These are phyloP conservation scores for Bombus huntii DNA, from an alignment of 1,140 invertebrate species.

Conservation along the genomic window DNA sequence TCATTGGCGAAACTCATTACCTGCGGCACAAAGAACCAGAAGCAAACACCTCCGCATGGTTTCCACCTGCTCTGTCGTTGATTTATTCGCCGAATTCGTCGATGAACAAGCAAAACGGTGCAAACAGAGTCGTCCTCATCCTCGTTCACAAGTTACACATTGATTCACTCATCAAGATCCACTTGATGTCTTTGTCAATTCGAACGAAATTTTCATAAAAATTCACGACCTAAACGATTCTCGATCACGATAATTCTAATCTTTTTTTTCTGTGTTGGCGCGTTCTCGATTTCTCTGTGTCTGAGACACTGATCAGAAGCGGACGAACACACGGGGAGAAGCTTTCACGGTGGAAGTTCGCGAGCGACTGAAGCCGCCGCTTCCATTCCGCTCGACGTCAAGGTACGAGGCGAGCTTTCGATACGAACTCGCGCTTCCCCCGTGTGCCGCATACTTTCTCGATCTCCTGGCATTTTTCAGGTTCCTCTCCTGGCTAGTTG, in stretches of 20 bases:
- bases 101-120: constrained; percentile 12
- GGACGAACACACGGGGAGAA: constrained; percentile 35
- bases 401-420: constrained; percentile 63
- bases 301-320: neutral
- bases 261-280: neutral
- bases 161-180: constrained; percentile 3
- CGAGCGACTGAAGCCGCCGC: constrained; percentile 75
- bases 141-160: constrained; percentile 42
- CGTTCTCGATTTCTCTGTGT: neutral
- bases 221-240: neutral
- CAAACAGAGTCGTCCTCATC: constrained; percentile 59
- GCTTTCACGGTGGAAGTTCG: constrained; percentile 73
- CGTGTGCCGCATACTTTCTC: constrained; percentile 54
- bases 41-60: constrained; percentile 70
- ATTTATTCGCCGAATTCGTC: constrained; percentile 57
- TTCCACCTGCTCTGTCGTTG: constrained; percentile 1
- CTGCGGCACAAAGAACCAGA: constrained; percentile 69
- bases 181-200: neutral
- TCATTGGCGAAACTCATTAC: constrained; percentile 60
- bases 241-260: neutral
- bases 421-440: constrained; percentile 62
- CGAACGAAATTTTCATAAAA: neutral
- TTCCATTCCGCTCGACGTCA: constrained; percentile 65
- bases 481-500: constrained; percentile 13
- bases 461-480: constrained; percentile 53